Conservation (phyloP, 2,113 vertebrate genomes). For the Oreotrochilus melanogaster region DNA sequence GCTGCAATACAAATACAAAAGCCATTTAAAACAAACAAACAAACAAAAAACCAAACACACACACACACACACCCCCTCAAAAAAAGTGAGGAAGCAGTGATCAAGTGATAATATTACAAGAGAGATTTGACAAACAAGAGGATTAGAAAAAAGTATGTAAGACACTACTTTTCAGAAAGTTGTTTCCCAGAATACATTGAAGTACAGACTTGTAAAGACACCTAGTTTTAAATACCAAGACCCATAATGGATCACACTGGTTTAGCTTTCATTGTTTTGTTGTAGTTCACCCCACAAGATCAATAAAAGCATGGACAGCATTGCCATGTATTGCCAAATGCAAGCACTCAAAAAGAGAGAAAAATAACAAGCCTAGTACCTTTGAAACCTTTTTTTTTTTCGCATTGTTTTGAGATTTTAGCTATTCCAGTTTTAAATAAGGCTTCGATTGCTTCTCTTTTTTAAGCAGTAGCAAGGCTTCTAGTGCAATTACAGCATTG, state of each 20-base stretch:
- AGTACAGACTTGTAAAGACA: neutral
- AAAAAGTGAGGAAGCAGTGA: neutral
- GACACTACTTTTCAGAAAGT: neutral
- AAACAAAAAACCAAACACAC: no score
- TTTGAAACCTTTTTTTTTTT: neutral
- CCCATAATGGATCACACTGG: neutral
- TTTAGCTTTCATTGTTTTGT: neutral
- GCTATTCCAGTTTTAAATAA: neutral
- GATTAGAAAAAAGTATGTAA: neutral
- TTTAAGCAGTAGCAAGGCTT: neutral
- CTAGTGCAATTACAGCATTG: neutral
- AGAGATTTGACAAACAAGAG: neutral
- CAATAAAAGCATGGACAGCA: neutral
- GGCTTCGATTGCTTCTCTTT: neutral
- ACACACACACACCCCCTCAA: no score
- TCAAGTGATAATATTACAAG: neutral
- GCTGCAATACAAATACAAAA: neutral
- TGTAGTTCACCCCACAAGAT: neutral
- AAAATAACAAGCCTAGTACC: neutral
- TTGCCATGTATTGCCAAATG: neutral
- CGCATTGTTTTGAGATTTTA: neutral
- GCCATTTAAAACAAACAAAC: neutral
- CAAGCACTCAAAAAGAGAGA: neutral
- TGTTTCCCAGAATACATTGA: neutral
- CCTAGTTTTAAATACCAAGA: neutral